Conservation (phyloP, 2,113 vertebrate species). For the Laterallus jamaicensis region DNA sequence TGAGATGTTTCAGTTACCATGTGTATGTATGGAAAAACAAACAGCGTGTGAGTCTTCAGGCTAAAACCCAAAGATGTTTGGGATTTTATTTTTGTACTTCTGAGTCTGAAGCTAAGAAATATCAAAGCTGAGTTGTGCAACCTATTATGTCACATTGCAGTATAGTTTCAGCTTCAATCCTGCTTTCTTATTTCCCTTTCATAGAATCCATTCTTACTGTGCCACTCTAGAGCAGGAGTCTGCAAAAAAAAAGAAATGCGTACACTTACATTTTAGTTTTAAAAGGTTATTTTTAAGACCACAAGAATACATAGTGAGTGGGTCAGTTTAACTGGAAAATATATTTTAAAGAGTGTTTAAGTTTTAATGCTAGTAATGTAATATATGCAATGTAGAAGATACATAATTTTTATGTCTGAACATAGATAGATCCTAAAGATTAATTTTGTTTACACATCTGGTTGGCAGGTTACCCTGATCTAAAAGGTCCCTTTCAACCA, state of each 20-base stretch:
- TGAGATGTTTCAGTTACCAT: neutral
- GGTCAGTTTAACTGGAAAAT: neutral
- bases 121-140: neutral
- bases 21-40: neutral
- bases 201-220: neutral
- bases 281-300: neutral
- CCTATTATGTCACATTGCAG: neutral
- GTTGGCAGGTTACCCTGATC: too few relatives aligned
- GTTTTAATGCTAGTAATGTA: neutral
- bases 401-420: neutral
- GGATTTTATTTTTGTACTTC: neutral
- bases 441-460: neutral
- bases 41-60: neutral
- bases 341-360: neutral
- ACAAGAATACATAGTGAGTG: neutral
- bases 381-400: neutral
- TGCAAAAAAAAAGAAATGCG: neutral
- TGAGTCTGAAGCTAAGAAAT: neutral
- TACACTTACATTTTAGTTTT: neutral
- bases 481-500: too few relatives aligned
- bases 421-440: neutral
- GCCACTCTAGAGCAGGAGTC: neutral
- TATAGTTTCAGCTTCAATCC: neutral
- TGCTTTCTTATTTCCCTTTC: neutral
- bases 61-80: neutral